phyloP scores from a whole-genome alignment of 2,797 vertebrate species.

The Otolemur crassicaudatus region DNA sequence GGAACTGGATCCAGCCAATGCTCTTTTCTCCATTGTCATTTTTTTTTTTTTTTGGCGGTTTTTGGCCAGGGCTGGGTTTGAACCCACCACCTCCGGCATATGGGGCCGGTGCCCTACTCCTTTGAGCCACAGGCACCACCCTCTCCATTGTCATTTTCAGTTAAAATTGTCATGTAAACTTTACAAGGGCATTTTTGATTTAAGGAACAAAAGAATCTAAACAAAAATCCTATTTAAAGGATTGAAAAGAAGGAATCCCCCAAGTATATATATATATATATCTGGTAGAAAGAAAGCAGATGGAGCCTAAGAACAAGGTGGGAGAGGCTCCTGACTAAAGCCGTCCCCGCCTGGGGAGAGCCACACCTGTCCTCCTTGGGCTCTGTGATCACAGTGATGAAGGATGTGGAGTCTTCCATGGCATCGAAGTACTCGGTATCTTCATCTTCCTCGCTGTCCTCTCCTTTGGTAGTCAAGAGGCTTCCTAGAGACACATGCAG shows the following conservation, averaged over 20 bases:
- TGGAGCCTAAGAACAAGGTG: background rate
- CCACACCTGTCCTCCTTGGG: slow-evolving; percentile 94
- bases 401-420: slow-evolving; percentile 98
- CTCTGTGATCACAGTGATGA: slow-evolving; percentile 98
- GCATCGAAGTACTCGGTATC: slow-evolving; percentile 99
- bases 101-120: no score
- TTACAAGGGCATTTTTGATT: background rate
- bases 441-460: slow-evolving; percentile 99
- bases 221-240: background rate
- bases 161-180: background rate
- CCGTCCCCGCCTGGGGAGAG: slow-evolving; percentile 77
- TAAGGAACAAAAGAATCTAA: background rate
- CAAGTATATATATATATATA: no score
- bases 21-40: background rate
- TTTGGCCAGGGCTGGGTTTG: no score
- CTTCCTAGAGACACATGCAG: slow-evolving; percentile 57
- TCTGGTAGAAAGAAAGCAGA: background rate
- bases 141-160: background rate
- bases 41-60: background rate
- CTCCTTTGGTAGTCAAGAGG: slow-evolving; percentile 89
- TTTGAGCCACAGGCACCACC: no score
- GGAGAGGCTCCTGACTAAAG: slow-evolving; percentile 86
- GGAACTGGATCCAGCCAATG: background rate
- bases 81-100: no score
- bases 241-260: background rate